Conservation (phyloP, 2,113 vertebrate genomes). For the Eulacestoma nigropectus region DNA sequence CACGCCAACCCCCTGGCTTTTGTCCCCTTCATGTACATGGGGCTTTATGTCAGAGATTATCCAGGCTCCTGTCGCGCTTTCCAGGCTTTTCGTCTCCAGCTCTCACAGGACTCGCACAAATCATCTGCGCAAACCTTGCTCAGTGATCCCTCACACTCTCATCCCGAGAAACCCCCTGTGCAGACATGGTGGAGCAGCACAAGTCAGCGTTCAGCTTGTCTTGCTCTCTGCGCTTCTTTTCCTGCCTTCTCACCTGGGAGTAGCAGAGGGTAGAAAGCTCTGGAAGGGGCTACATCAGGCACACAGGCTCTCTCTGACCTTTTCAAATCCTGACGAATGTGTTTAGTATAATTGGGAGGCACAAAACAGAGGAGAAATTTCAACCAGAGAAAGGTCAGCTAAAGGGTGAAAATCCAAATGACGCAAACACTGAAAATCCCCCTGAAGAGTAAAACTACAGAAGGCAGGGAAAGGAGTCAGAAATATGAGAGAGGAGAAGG, state of each 20-base stretch:
- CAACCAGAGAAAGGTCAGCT: slow-evolving; percentile 51
- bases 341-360: slow-evolving; percentile 62
- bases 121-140: background rate
- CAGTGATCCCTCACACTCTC: background rate
- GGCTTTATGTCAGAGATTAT: background rate
- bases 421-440: slow-evolving; percentile 55
- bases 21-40: background rate
- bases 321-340: slow-evolving; percentile 61
- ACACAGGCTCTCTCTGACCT: slow-evolving; percentile 35
- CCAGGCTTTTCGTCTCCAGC: background rate
- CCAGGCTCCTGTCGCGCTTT: background rate
- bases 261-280: background rate
- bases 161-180: background rate
- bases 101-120: background rate
- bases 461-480: background rate
- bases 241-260: background rate
- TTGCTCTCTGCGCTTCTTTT: background rate
- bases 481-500: background rate
- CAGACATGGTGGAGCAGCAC: fast-evolving
- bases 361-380: slow-evolving; percentile 48
- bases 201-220: fast-evolving
- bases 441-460: slow-evolving; percentile 11
- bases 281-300: slow-evolving; percentile 36
- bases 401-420: slow-evolving; percentile 64
- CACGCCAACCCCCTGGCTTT: fast-evolving